Evolutionary conservation across 1,140 invertebrate genomes (phyloP), one percentile per base, ranked within the genome.

Genomic region (Tenebrio molitor): DNA sequence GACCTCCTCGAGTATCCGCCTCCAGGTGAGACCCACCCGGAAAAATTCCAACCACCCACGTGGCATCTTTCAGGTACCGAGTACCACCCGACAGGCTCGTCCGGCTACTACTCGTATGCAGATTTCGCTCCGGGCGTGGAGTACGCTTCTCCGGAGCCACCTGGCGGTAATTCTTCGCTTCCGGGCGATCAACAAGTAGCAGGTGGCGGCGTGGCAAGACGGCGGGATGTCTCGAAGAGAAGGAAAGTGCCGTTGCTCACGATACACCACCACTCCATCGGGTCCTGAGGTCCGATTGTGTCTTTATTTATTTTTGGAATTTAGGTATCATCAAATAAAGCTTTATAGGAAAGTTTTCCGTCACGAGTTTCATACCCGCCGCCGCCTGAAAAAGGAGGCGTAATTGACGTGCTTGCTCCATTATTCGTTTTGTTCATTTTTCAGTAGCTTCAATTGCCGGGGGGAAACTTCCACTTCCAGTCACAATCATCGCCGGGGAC

Each of bases 71-170:
- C 25, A 29, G 25, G 25, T 3, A 8, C 8, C 3, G 71, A 62
- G 8, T 73, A 73, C 33, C 8, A 58, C 14, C 46, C 58, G 8
- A 62, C 50, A 8, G 66, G 65, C 12, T 41, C 46, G 8, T 41
- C 44, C 16, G 63, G 62, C 44, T 73, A 73, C 23, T 64, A 69
- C 8, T 58, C 71, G 2, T 73, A 69, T 25, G 71, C 65, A 15
- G 42, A 29, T n/a, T 62, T 68, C 12, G 50, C 67, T 25, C 46
- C 39, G 12, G 71, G 69, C 7, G 41, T 58, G n/a, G 50, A 29
- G 16, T 50, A 58, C 50, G 50, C n/a, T 4, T 29, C 25, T 8
- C 50, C 23, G 15, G 50, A 58, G 50, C 21, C 21, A 25, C 12
- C 23, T 58, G 50, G 8, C 14, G 50, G 50, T n/a, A 58, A 58